Conservation (phyloP, 1,140 invertebrate species). For the Brachionus rubens region DNA sequence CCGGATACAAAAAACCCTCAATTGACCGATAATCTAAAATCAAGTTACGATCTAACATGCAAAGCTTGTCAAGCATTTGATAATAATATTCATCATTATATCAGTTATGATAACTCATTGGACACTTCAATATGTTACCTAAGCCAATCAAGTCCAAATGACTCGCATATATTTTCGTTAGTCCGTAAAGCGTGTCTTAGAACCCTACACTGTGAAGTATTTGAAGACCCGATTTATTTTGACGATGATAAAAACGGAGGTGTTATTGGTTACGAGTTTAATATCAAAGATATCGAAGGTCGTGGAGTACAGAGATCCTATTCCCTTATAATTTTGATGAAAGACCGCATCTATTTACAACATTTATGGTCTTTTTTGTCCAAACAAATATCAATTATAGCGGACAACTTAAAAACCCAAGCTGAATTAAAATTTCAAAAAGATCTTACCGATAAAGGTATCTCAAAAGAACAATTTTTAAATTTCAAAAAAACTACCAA, state of each 20-base stretch:
- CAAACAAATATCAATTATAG: slow-evolving; percentile 16
- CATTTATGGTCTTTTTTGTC: slow-evolving; percentile 43
- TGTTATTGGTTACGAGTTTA: slow-evolving; percentile 42
- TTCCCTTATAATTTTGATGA: slow-evolving; percentile 33
- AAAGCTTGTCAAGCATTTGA: slow-evolving; percentile 37
- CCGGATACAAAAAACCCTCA: not conserved
- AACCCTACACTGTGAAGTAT: slow-evolving; percentile 34
- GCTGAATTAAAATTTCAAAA: slow-evolving; percentile 28
- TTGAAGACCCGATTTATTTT: slow-evolving; percentile 43
- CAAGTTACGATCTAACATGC: not conserved
- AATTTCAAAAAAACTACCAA: slow-evolving; percentile 35
- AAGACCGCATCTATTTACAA: slow-evolving; percentile 41
- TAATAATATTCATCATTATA: slow-evolving; percentile 38
- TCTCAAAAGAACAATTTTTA: not conserved
- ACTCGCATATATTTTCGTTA: not conserved
- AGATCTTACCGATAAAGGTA: not conserved
- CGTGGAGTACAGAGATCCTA: slow-evolving; percentile 34
- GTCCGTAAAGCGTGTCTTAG: slow-evolving; percentile 21
- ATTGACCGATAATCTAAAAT: not conserved
- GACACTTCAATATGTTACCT: slow-evolving; percentile 19
- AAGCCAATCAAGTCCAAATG: slow-evolving; percentile 27
- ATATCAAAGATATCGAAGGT: slow-evolving; percentile 7
- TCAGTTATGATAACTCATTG: slow-evolving; percentile 2
- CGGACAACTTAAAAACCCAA: slow-evolving; percentile 10
- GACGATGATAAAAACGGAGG: slow-evolving; percentile 39